Percentiles rank a stretch among this genome's conserved stretches.
These are phyloP conservation scores for Ceryle rudis DNA, from an alignment of 2,797 vertebrate genomes.

Conservation along the genomic window DNA sequence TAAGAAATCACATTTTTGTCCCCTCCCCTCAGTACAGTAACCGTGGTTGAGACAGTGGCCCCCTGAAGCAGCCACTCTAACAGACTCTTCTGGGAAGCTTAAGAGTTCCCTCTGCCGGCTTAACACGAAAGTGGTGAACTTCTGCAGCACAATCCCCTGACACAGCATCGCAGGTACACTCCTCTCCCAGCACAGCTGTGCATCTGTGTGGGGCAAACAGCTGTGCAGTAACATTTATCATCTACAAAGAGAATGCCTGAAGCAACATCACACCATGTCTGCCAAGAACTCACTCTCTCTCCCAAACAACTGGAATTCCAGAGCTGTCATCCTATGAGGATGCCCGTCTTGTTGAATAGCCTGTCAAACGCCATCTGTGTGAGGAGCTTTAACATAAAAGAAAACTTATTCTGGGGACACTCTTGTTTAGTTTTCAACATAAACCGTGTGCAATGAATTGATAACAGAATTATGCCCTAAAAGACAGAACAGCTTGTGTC, in stretches of 20 bases:
- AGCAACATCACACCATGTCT: background rate
- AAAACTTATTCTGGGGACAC: slow-evolving; percentile 13
- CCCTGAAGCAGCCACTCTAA: fast-evolving
- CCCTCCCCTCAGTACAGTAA: background rate
- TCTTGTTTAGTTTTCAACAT: background rate
- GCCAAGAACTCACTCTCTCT: background rate
- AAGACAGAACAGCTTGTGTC: background rate
- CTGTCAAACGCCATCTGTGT: background rate
- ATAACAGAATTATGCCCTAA: slow-evolving; percentile 31
- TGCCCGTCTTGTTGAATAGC: background rate
- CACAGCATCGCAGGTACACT: fast-evolving
- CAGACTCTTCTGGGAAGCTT: background rate
- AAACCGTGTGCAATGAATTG: slow-evolving; percentile 3
- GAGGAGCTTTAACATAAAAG: background rate
- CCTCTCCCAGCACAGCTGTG: background rate
- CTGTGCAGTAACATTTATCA: background rate
- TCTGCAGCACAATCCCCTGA: background rate
- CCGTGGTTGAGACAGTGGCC: background rate
- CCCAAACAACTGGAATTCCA: slow-evolving; percentile 28
- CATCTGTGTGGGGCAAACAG: background rate
- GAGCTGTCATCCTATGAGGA: background rate
- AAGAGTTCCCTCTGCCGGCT: slow-evolving; percentile 63
- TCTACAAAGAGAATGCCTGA: slow-evolving; percentile 12
- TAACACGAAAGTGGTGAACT: background rate
- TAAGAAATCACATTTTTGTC: background rate